Evolutionary conservation across 2,797 vertebrate species (phyloP), one percentile per base, ranked within the genome.

Genomic region (Anguilla anguilla): DNA sequence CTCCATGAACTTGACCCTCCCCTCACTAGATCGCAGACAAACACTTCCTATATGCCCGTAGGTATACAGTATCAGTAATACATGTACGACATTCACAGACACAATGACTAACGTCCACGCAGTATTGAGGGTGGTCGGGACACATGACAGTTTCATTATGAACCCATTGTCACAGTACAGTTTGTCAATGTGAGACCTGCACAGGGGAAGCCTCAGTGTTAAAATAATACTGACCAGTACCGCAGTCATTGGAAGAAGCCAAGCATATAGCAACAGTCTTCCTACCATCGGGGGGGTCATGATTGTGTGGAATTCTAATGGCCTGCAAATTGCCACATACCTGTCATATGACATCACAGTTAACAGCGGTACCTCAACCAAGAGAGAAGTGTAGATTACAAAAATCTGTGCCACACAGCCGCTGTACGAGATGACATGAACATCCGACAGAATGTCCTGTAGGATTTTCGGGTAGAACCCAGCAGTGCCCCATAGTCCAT

Each of bases 241-340:
- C 9, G 0, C n/a, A 55, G 61, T 17, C 81, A 72, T 64, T 17
- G 87, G 87, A 82, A 81, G 19, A 55, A 79, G 49, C 87, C 87
- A 88, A 81, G 84, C 28, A 15, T 85, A 53, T 6, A 88, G 0
- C 22, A 88, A 11, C 39, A 88, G 17, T 35, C 67, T 88, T 10
- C 35, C 10, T 19, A 13, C 28, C 9, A 84, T 86, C 6, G 22
- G 15, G 82, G 69, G 84, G 0, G 87, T 81, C 84, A 88, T 85
- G 39, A 85, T 15, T 28, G 72, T 51, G 31, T 85, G 74, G 57
- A 64, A 88, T 22, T 85, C 53, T 51, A 88, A 67, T 19, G 87
- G 87, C 28, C 39, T 85, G 72, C 87, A 88, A 85, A 88, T 88
- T 64, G 87, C 87, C 15, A 88, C 72, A 85, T 88, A 88, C 87